phyloP scores from a whole-genome alignment of 1,140 invertebrate species.

The Scaptomyza hsui region DNA sequence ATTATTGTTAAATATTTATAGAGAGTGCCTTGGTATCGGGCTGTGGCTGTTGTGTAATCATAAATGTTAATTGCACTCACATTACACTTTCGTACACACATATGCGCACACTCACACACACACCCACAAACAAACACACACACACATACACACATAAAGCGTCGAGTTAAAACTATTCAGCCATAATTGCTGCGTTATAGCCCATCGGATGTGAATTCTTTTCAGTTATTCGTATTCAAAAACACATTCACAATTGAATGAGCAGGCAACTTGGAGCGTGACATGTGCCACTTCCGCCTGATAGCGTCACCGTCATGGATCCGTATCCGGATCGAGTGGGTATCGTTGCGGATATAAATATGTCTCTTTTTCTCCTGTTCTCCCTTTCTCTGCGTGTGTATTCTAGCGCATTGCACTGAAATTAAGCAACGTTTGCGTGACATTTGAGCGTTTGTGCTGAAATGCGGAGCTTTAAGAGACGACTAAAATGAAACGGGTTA shows the following conservation, averaged over 20 bases:
- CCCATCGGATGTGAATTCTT: slow-evolving; percentile 60
- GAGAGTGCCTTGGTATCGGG: slow-evolving; percentile 20
- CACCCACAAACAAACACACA: slow-evolving; percentile 1
- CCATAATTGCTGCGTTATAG: slow-evolving; percentile 65
- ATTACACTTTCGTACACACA: slow-evolving; percentile 19
- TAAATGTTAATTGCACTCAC: slow-evolving; percentile 64
- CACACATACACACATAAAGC: slow-evolving; percentile 1
- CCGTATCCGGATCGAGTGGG: slow-evolving; percentile 66
- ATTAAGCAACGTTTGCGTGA: slow-evolving; percentile 66
- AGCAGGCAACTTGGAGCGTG: slow-evolving; percentile 68
- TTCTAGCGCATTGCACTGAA: slow-evolving; percentile 50
- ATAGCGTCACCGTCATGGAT: slow-evolving; percentile 74
- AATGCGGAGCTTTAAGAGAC: slow-evolving; percentile 63
- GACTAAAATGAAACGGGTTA: slow-evolving; percentile 60
- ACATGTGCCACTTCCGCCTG: slow-evolving; percentile 81
- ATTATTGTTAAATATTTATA: slow-evolving; percentile 75
- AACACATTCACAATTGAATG: slow-evolving; percentile 62
- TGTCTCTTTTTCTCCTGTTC: not conserved
- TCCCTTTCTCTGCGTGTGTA: slow-evolving; percentile 16
- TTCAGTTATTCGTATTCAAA: slow-evolving; percentile 41
- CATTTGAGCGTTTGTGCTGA: slow-evolving; percentile 64
- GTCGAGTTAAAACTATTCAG: slow-evolving; percentile 50
- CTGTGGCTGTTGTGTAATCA: slow-evolving; percentile 56
- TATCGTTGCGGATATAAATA: slow-evolving; percentile 6
- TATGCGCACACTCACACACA: not conserved